These are phyloP conservation scores for Pachypeltis micranthus DNA, from an alignment of 1,140 invertebrate species.

Conservation along the genomic window DNA sequence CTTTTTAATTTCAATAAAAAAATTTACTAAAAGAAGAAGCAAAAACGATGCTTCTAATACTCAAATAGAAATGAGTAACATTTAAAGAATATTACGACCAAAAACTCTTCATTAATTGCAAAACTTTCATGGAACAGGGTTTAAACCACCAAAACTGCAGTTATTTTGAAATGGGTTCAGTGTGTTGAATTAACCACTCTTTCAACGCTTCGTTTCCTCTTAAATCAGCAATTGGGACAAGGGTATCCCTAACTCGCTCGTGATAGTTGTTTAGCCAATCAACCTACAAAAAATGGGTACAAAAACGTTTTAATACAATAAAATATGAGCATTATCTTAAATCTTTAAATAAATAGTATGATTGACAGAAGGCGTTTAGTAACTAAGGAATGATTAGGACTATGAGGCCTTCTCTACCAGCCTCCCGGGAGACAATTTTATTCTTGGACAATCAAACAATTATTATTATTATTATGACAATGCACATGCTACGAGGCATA, in stretches of 20 bases:
- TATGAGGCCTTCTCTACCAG: background rate
- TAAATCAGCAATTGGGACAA: background rate
- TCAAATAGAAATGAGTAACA: no score
- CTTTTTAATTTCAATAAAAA: background rate
- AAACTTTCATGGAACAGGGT: background rate
- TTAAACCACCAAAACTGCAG: background rate
- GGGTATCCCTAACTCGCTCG: background rate
- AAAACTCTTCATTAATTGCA: background rate
- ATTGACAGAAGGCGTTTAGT: background rate
- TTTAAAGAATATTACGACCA: background rate
- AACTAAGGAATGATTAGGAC: background rate
- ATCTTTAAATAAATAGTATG: background rate
- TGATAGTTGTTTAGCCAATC: background rate
- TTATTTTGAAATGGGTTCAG: background rate
- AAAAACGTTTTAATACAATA: background rate
- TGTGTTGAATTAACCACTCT: slow-evolving; percentile 4
- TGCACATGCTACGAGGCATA: no score
- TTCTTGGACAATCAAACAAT: background rate
- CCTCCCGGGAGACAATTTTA: background rate
- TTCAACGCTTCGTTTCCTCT: background rate
- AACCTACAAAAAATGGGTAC: background rate
- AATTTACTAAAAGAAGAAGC: no score
- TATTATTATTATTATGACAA: background rate
- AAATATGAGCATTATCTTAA: background rate
- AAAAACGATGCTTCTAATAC: no score